phyloP scores from a whole-genome alignment of 2,888 invertebrate species.

The Falcaria lacertinaria region DNA sequence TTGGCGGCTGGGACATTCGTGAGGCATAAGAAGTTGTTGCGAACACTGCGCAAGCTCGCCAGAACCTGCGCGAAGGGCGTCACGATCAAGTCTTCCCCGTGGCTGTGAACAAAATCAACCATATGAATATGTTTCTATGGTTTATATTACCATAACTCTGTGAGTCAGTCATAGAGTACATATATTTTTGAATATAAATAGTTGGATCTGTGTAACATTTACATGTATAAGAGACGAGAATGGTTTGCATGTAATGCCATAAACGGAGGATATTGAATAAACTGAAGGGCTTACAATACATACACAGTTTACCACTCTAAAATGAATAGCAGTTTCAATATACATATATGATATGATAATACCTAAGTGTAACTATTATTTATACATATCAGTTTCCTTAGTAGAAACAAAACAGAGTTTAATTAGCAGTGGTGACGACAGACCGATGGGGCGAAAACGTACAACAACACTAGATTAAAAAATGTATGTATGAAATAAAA shows the following conservation, averaged over 20 bases:
- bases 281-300: not conserved
- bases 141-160: not conserved
- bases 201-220: not conserved
- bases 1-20: slow-evolving; percentile 94
- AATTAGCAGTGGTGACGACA: too few species aligned
- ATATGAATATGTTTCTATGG: slow-evolving; percentile 6
- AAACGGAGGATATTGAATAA: not conserved
- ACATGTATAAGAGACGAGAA: not conserved
- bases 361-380: too few species aligned
- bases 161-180: not conserved
- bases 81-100: slow-evolving; percentile 99
- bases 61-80: slow-evolving; percentile 99
- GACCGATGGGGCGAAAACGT: too few species aligned
- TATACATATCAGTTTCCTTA: too few species aligned
- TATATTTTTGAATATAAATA: not conserved
- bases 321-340: too few species aligned
- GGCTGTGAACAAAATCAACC: slow-evolving; percentile 79
- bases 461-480: too few species aligned
- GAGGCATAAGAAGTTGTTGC: slow-evolving; percentile 98
- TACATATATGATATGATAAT: too few species aligned
- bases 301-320: too few species aligned
- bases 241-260: not conserved
- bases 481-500: too few species aligned
- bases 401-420: too few species aligned
- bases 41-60: slow-evolving; percentile 98